phyloP scores from a whole-genome alignment of 2,888 invertebrate species.

The Hermaeophaga mercurialis region DNA sequence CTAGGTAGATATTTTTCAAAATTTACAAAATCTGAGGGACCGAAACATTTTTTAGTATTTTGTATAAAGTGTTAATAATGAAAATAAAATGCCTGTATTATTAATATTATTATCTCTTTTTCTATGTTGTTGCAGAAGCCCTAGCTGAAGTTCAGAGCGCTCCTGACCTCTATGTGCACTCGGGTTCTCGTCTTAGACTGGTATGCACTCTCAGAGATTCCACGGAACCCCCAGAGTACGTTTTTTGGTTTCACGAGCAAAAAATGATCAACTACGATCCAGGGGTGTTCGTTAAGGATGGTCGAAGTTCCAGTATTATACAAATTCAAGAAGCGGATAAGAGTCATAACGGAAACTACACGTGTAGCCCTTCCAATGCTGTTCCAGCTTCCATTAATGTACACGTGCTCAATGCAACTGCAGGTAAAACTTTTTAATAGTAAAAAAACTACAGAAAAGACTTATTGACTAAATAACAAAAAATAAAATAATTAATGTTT shows the following conservation, averaged over 20 bases:
- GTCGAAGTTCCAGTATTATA: constrained; percentile 68
- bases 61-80: too few relatives aligned
- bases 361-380: constrained; percentile 71
- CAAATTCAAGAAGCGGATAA: constrained; percentile 68
- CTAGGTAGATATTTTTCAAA: too few relatives aligned
- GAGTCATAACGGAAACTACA: constrained; percentile 72
- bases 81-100: neutral
- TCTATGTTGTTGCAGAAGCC: constrained; percentile 58
- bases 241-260: constrained; percentile 68
- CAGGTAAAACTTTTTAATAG: too few relatives aligned
- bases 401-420: constrained; percentile 71
- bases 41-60: too few relatives aligned
- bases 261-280: constrained; percentile 68
- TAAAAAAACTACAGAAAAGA: too few relatives aligned
- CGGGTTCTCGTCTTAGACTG: constrained; percentile 64
- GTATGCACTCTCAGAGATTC: constrained; percentile 64
- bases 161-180: constrained; percentile 65
- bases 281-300: constrained; percentile 62
- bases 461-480: too few relatives aligned
- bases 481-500: too few relatives aligned
- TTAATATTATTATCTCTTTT: neutral
- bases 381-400: constrained; percentile 70
- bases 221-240: constrained; percentile 64
- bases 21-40: too few relatives aligned
- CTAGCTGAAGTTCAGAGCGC: constrained; percentile 65